phyloP scores from a whole-genome alignment of 2,113 vertebrate genomes.

The Pterocles orientalis region DNA sequence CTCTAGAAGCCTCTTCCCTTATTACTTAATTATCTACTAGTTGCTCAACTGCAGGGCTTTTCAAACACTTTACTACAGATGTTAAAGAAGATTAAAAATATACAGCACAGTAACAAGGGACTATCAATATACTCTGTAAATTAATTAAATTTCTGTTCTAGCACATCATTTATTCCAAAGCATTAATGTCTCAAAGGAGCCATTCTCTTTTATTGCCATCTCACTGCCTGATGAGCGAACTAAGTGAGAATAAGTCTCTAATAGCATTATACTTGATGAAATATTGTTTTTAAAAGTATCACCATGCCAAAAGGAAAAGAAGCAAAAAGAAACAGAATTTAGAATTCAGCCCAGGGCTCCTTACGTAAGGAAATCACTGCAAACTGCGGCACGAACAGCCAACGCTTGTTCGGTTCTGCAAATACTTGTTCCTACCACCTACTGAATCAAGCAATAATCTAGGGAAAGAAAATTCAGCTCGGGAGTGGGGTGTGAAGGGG shows the following conservation, averaged over 20 bases:
- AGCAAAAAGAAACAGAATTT: conserved; percentile 33
- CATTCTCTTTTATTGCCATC: conserved; percentile 98
- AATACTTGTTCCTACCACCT: not conserved
- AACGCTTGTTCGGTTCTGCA: not conserved
- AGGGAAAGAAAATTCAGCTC: not conserved
- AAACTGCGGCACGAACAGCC: not conserved
- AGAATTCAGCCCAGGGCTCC: conserved; percentile 9
- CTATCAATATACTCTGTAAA: conserved; percentile 99
- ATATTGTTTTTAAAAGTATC: conserved; percentile 87
- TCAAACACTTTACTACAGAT: conserved; percentile 91
- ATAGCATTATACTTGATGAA: conserved; percentile 95
- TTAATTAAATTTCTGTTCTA: conserved; percentile 99
- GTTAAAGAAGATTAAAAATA: conserved; percentile 99
- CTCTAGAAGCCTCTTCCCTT: conserved; percentile 80
- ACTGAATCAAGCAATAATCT: not conserved
- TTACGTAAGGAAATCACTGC: not conserved
- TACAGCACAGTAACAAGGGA: conserved; percentile 95
- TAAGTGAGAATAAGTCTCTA: conserved; percentile 95
- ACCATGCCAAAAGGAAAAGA: conserved; percentile 67
- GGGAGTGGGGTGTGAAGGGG: not conserved
- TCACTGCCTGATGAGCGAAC: conserved; percentile 95
- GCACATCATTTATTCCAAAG: conserved; percentile 99
- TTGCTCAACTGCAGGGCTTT: conserved; percentile 85
- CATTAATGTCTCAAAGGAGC: conserved; percentile 95
- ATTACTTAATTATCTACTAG: conserved; percentile 87